Evolutionary conservation across 2,888 invertebrate genomes (phyloP).

Genomic region (Caenorhabditis afra): DNA sequence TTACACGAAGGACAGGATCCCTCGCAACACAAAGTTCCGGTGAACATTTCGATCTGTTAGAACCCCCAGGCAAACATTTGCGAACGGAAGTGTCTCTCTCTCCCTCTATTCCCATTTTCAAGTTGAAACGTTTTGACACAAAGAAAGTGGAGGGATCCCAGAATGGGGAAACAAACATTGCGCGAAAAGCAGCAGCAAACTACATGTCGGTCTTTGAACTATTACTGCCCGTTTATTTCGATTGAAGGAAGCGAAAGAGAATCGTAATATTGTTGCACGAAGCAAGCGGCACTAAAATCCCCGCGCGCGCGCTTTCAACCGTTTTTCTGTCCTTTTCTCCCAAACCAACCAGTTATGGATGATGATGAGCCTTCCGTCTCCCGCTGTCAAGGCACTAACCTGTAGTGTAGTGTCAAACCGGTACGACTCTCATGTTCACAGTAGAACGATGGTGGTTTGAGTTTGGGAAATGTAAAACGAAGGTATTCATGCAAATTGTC

Average conservation of each 20-base stretch:
- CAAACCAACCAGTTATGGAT: conserved; percentile 22
- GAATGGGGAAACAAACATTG: conserved; percentile 33
- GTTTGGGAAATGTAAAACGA: conserved; percentile 83
- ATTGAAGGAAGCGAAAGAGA: background rate
- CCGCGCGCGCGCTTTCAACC: background rate
- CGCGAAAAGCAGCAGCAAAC: conserved; percentile 51
- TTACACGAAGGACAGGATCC: too few species aligned
- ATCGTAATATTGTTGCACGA: too few species aligned
- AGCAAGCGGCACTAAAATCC: too few species aligned
- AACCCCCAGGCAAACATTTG: conserved; percentile 46
- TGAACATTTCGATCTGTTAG: conserved; percentile 49
- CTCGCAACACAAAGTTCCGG: conserved; percentile 9
- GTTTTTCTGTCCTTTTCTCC: background rate
- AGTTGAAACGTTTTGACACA: conserved; percentile 51
- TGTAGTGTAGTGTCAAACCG: conserved; percentile 93
- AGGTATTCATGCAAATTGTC: conserved; percentile 79
- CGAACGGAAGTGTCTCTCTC: conserved; percentile 40
- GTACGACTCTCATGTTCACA: conserved; percentile 95
- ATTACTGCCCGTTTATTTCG: conserved; percentile 8
- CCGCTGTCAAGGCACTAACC: conserved; percentile 80
- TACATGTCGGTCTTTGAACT: conserved; percentile 51
- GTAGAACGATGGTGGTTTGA: conserved; percentile 94
- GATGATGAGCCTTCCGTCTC: conserved; percentile 20
- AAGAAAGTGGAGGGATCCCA: conserved; percentile 32
- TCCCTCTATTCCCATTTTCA: conserved; percentile 46